These are phyloP conservation scores for Allobates femoralis DNA, from an alignment of 2,797 vertebrate genomes.

Conservation along the genomic window DNA sequence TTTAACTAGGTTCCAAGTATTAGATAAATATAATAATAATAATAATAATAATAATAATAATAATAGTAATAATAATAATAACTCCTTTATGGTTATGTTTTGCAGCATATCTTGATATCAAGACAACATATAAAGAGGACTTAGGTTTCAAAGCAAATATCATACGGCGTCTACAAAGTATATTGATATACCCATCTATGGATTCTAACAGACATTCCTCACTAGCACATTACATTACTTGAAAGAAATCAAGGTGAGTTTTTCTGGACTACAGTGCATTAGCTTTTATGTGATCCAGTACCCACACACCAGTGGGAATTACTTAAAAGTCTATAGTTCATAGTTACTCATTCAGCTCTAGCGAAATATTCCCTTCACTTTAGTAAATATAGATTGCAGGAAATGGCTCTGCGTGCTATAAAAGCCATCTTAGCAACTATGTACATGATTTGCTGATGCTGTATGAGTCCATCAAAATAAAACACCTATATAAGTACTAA, in stretches of 20 bases:
- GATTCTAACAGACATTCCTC: not conserved
- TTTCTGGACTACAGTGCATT: not conserved
- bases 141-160: not conserved
- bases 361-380: not conserved
- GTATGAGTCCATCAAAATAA: not conserved
- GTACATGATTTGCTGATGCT: not conserved
- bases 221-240: not conserved
- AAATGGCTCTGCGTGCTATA: not conserved
- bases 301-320: not conserved
- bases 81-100: not conserved
- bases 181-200: not conserved
- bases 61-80: too few species aligned
- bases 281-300: not conserved
- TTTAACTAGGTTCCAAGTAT: too few species aligned
- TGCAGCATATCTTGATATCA: not conserved
- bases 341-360: not conserved
- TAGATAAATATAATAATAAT: not conserved
- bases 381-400: not conserved
- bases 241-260: not conserved
- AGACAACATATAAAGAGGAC: not conserved
- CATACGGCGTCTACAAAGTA: not conserved
- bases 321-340: not conserved
- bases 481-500: not conserved
- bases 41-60: too few species aligned
- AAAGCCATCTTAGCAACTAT: not conserved